phyloP scores from a whole-genome alignment of 2,113 vertebrate genomes.

The Pygoscelis adeliae region DNA sequence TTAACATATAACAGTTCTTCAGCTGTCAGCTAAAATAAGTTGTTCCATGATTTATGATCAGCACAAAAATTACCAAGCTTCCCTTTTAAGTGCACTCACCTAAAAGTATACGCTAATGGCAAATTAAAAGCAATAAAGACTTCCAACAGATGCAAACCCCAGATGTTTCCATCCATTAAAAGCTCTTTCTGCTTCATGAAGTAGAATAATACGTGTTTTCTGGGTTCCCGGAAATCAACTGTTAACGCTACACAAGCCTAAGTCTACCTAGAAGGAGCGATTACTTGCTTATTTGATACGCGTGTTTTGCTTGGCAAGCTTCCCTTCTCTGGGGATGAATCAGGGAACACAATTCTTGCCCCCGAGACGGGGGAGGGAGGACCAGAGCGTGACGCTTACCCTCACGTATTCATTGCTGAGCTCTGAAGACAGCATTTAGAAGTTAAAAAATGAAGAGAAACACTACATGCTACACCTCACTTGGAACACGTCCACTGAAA shows the following conservation, averaged over 20 bases:
- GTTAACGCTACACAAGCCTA: background rate
- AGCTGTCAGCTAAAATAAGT: background rate
- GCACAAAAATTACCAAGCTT: background rate
- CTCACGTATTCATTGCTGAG: background rate
- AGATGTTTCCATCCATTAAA: background rate
- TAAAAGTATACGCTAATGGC: background rate
- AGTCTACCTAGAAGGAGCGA: background rate
- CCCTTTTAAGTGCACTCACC: background rate
- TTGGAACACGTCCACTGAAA: background rate
- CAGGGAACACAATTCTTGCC: background rate
- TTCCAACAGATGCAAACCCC: background rate
- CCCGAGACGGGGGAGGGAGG: background rate
- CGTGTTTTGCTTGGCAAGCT: background rate
- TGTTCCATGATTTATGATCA: background rate
- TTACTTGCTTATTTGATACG: background rate
- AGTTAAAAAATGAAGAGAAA: background rate
- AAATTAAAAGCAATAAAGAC: conserved; percentile 8
- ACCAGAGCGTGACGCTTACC: background rate
- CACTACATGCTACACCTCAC: accelerated
- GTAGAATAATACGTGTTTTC: background rate
- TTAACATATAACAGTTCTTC: background rate
- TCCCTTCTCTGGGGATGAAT: background rate
- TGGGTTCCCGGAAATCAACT: background rate
- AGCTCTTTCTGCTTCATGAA: background rate
- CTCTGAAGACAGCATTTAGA: background rate